Base-by-base conservation (phyloP, 92 coral and sea anemone species). In the Heteractis magnifica region DNA sequence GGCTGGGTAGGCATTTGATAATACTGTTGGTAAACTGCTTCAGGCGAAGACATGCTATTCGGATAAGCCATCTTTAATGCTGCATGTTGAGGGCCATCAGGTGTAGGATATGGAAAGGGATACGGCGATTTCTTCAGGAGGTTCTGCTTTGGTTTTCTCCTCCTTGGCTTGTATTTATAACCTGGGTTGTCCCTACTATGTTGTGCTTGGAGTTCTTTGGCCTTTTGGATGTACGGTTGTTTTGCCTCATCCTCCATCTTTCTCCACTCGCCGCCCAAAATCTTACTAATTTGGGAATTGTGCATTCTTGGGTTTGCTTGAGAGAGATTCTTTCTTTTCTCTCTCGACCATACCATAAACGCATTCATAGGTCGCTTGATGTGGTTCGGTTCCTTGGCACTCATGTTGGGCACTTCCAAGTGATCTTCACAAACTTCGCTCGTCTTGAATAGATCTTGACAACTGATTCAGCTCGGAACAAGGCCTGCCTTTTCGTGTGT, bases 291-390 rank as follows among this genome's bases (percentile, higher is more conserved):
- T 88, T 97, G 98, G 2, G 99, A 97, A 77, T 97, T 97, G 80
- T 97, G 99, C 94, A 97, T 94, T 90, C 97, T 85, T 65, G 99
- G 99, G 48, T 92, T 87, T 76, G 94, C 98, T 64, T 91, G 91
- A 5, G 99, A 95, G 91, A 93, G 92, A 71, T 83, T 85, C 71
- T 91, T 88, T 26, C 99, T 75, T 86, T 85, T 89, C 65, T 93
- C 95, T 78, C 94, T 89, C 1, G 98, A 93, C 99, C 99, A 97
- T 8, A 97, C 99, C 99, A 97, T 97, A 76, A 97, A 97, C 0
- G 99, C 99, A 81, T 97, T 97, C 99, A 97, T 97, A 68, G 99
- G 99, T 68, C 99, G 86, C 87, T 97, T 97, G 78, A 97, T 92
- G 88, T 97, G 99, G 82, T 91, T 88, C 26, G 92, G 90, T 52